Percentiles rank a stretch among this genome's conserved stretches.
These are phyloP conservation scores for Microctonus hyperodae DNA, from an alignment of 2,888 invertebrate species.

Conservation along the genomic window DNA sequence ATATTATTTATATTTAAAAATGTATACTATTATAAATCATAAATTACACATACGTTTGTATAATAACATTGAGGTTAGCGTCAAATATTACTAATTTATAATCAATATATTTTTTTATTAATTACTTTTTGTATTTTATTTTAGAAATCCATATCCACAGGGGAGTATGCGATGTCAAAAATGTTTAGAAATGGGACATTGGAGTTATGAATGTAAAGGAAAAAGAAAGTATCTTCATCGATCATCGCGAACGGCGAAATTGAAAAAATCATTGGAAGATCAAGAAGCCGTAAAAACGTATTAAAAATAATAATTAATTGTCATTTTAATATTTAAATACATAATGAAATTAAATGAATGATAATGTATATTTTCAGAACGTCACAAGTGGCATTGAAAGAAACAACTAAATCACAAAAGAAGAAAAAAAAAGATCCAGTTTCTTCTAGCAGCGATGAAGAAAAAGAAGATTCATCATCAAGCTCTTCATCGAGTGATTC, in stretches of 20 bases:
- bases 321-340: constrained; percentile 8
- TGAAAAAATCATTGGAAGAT: constrained; percentile 73
- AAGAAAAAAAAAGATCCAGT: constrained; percentile 46
- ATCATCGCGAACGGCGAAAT: constrained; percentile 80
- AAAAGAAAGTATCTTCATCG: constrained; percentile 88
- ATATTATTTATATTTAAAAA: no score
- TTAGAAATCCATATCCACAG: constrained; percentile 70
- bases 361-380: constrained; percentile 2
- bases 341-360: neutral
- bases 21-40: no score
- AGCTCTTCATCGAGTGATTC: constrained; percentile 41
- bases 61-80: neutral
- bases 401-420: constrained; percentile 39
- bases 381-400: constrained; percentile 37
- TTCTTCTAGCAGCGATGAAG: constrained; percentile 39
- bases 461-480: constrained; percentile 33
- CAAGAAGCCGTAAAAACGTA: constrained; percentile 61
- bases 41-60: no score
- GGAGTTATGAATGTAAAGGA: constrained; percentile 93
- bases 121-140: constrained; percentile 21
- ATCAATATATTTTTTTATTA: neutral
- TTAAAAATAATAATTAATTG: constrained; percentile 1
- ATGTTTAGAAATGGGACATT: constrained; percentile 91
- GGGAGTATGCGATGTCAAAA: constrained; percentile 90
- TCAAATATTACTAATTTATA: constrained; percentile 16